Evolutionary conservation across 2,797 vertebrate genomes (phyloP), one percentile per base, ranked within the genome.

Genomic region (Protosalanx chinensis): DNA sequence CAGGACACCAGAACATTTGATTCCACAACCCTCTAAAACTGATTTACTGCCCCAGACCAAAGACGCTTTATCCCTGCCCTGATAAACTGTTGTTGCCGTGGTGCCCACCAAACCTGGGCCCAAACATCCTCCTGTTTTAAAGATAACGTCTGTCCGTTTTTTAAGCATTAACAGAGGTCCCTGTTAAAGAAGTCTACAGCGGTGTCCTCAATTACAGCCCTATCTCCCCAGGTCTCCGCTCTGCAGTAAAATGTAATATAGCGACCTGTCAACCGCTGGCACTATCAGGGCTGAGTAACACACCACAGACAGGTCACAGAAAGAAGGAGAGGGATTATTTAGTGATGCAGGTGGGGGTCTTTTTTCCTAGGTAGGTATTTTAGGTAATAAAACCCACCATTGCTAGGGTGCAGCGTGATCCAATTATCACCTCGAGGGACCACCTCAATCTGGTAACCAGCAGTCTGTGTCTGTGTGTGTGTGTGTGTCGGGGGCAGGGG

Each of bases 141-240:
- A 88, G 85, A 91, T 86, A 83, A 81, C 84, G 77, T 74, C 84
- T 87, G 88, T 90, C 87, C 84, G 77, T 74, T 6, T 57, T 67
- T 73, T n/a, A 58, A 63, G 81, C 69, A 62, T 69, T 75, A 82
- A 83, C 76, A 76, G 71, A 80, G 76, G 75, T 73, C 41, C 70
- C 56, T 78, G 81, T 83, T 73, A 85, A 82, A 85, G 75, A 83
- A 86, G 69, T 76, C 75, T 79, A 63, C 82, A n/a, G 15, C 59
- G 81, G 73, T 78, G 77, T 85, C 62, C 78, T 77, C 63, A 86
- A 91, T 90, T 88, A 88, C 69, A 82, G 78, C 72, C 29, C 61
- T 87, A 87, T 88, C 82, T 2, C 81, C 53, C 58, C 30, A 35
- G 30, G 15, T 81, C 84, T 72, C 75, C 75, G 82, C 80, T 35